phyloP scores from a whole-genome alignment of 2,888 invertebrate species.

The Rhagonycha fulva region DNA sequence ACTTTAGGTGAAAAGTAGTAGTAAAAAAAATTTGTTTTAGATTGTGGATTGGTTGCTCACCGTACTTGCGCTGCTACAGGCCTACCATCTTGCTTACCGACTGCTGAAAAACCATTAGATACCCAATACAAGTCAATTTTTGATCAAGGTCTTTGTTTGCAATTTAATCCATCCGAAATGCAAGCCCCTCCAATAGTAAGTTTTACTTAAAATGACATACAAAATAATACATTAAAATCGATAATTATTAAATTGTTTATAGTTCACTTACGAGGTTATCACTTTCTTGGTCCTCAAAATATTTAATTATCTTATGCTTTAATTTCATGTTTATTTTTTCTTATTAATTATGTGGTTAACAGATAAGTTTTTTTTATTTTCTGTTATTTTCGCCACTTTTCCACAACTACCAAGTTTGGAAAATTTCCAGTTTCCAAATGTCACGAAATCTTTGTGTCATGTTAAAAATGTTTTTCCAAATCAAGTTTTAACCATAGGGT shows the following conservation, averaged over 20 bases:
- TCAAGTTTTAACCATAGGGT: not conserved
- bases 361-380: not conserved
- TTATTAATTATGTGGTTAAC: not conserved
- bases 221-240: not conserved
- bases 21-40: constrained; percentile 46
- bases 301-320: not conserved
- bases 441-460: not conserved
- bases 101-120: constrained; percentile 39
- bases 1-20: constrained; percentile 6
- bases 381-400: not conserved
- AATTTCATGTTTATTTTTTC: not conserved
- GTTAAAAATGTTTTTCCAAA: not conserved
- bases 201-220: constrained; percentile 2
- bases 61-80: constrained; percentile 70
- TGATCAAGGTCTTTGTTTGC: constrained; percentile 65
- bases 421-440: not conserved
- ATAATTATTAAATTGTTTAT: not conserved
- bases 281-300: not conserved
- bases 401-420: not conserved
- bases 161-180: constrained; percentile 61
- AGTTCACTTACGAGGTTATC: constrained; percentile 15
- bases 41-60: constrained; percentile 73
- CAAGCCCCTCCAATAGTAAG: constrained; percentile 64
- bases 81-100: constrained; percentile 61
- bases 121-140: constrained; percentile 57